phyloP scores from a whole-genome alignment of 2,888 invertebrate species.

The Orthonychiurus folsomi region DNA sequence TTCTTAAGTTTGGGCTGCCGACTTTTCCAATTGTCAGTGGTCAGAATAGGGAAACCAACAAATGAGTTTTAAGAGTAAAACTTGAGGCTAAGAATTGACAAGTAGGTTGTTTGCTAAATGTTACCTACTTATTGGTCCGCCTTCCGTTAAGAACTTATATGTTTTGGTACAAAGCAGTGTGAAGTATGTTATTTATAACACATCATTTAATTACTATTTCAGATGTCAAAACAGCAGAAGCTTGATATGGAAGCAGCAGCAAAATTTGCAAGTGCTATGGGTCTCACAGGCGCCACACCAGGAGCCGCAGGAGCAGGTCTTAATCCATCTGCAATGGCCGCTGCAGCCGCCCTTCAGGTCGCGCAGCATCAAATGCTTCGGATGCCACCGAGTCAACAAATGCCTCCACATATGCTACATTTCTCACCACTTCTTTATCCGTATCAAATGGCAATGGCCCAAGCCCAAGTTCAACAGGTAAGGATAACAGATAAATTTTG shows the following conservation, averaged over 20 bases:
- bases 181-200: neutral
- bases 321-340: constrained; percentile 54
- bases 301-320: constrained; percentile 39
- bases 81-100: too few relatives aligned
- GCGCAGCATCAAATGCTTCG: constrained; percentile 63
- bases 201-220: constrained; percentile 6
- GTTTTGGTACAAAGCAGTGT: neutral
- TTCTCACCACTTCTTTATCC: constrained; percentile 80
- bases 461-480: constrained; percentile 37
- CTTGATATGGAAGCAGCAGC: constrained; percentile 39
- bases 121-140: too few relatives aligned
- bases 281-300: constrained; percentile 37
- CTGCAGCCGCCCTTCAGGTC: constrained; percentile 68
- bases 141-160: neutral
- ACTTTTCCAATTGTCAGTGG: constrained; percentile 15
- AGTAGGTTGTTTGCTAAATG: too few relatives aligned
- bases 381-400: constrained; percentile 52
- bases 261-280: constrained; percentile 39
- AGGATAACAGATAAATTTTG: neutral
- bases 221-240: constrained; percentile 39
- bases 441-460: constrained; percentile 65
- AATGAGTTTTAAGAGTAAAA: constrained; percentile 1
- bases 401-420: constrained; percentile 78
- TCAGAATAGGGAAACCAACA: constrained; percentile 34
- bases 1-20: constrained; percentile 1